Base-by-base conservation (phyloP, 1,140 invertebrate genomes). In the Aphelinus certus region DNA sequence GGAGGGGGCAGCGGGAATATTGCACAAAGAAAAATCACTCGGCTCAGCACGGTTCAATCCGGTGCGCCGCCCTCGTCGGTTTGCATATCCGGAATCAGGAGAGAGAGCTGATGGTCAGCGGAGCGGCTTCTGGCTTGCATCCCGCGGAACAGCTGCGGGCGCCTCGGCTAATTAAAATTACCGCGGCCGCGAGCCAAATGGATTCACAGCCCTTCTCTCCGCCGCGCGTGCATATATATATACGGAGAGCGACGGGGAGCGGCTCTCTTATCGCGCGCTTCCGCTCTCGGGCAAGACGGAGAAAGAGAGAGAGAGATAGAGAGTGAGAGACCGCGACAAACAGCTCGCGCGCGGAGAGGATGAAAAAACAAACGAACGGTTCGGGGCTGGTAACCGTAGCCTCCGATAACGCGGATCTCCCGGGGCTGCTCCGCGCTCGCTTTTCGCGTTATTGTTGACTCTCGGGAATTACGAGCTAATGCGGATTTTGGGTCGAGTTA, bases 21-120 rank as follows among this genome's bases (percentile, higher is more conserved):
- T 68, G 10, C 49, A 68, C 73, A 69, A 63, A 63, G 58, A 69
- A 75, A 75, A 75, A 69, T 63, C 51, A 47, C 53, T 57, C 45
- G 1, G 45, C 60, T 75, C 73, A 63, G 66, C 66, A 69, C 73
- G 69, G 64, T 75, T 69, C 58, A 69, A 75, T 75, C 73, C 55
- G 26, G 26, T 26, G 26, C 26, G 26, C 26, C 49, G 26, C 9
- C 10, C n/a, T 26, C 51, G 42, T 74, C 57, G 56, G 65, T 69
- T 75, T 69, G 58, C 72, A 74, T 68, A 74, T 74, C 53, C 68
- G 43, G 63, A 62, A 62, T 74, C 65, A 45, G 9, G 47, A 26
- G 26, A 47, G 62, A 48, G 57, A 6, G 67, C 47, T 45, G 71
- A 53, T 49, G 57, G 56, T 51, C 71, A 67, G 64, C 58, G 5